Conservation (phyloP, 1,140 invertebrate species). For the Zaprionus gabonicus region DNA sequence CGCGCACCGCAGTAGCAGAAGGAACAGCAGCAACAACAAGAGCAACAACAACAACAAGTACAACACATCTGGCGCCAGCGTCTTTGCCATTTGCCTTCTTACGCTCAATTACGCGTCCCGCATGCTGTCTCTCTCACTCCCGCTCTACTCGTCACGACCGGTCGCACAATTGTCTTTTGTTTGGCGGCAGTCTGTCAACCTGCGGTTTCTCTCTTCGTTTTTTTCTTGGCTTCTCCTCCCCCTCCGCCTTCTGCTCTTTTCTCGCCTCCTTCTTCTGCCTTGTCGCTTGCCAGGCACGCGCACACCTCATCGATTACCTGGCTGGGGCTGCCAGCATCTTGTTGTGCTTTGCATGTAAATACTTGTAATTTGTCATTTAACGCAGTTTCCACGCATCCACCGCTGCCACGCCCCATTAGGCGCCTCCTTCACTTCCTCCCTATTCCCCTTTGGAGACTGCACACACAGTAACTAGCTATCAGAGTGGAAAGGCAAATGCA, state of each 20-base stretch:
- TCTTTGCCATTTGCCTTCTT: conserved; percentile 51
- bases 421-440: not conserved
- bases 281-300: conserved; percentile 50
- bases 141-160: not conserved
- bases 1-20: conserved; percentile 13
- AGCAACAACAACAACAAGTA: conserved; percentile 25
- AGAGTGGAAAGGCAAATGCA: not conserved
- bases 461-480: conserved; percentile 1
- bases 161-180: conserved; percentile 51
- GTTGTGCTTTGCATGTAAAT: conserved; percentile 69
- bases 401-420: conserved; percentile 26
- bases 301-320: conserved; percentile 57
- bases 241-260: not conserved
- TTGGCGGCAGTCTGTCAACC: conserved; percentile 39
- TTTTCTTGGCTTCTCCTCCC: conserved; percentile 11
- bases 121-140: conserved; percentile 3
- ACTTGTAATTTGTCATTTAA: conserved; percentile 72
- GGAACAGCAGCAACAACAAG: conserved; percentile 23
- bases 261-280: not conserved
- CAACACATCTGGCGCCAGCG: conserved; percentile 58
- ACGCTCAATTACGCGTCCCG: conserved; percentile 56
- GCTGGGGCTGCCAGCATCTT: conserved; percentile 48
- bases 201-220: conserved; percentile 43
- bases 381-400: conserved; percentile 38
- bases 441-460: too few species aligned